These are phyloP conservation scores for Colletes collaris DNA, from an alignment of 2,888 invertebrate species.

Conservation along the genomic window DNA sequence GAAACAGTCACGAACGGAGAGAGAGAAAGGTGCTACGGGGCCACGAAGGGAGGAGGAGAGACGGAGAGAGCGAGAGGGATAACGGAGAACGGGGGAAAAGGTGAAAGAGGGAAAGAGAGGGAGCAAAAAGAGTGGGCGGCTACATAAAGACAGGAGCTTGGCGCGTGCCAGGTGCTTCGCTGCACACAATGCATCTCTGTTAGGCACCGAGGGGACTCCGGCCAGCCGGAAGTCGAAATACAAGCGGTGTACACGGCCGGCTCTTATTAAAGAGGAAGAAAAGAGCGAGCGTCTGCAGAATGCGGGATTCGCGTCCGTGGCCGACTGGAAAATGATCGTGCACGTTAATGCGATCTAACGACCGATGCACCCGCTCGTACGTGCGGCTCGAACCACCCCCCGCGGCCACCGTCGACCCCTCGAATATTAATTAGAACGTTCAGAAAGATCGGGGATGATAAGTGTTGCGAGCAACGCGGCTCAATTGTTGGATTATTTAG, in stretches of 20 bases:
- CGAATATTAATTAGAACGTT: slow-evolving; percentile 50
- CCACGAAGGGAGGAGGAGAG: slow-evolving; percentile 49
- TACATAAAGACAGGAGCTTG: slow-evolving; percentile 75
- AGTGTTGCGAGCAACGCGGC: too few relatives aligned
- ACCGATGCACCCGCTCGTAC: slow-evolving; percentile 38
- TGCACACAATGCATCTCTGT: slow-evolving; percentile 79
- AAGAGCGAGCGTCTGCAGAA: slow-evolving; percentile 67
- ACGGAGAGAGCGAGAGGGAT: slow-evolving; percentile 13
- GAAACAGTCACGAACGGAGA: slow-evolving; percentile 29
- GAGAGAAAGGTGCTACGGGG: neutral
- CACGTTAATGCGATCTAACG: slow-evolving; percentile 67
- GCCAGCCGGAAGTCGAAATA: slow-evolving; percentile 79
- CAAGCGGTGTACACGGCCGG: slow-evolving; percentile 75
- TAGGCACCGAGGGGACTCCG: slow-evolving; percentile 65
- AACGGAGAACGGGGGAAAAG: slow-evolving; percentile 20
- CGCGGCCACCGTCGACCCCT: neutral
- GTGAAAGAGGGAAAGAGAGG: slow-evolving; percentile 38
- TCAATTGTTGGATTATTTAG: too few relatives aligned
- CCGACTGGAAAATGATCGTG: slow-evolving; percentile 63
- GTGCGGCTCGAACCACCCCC: slow-evolving; percentile 22
- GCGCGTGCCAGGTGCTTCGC: slow-evolving; percentile 82
- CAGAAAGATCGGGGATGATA: too few relatives aligned
- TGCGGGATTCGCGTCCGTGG: slow-evolving; percentile 63
- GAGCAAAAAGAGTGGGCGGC: slow-evolving; percentile 67
- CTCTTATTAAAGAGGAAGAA: slow-evolving; percentile 75